Conservation (phyloP, 2,888 invertebrate genomes). For the Limnephilus lunatus region DNA sequence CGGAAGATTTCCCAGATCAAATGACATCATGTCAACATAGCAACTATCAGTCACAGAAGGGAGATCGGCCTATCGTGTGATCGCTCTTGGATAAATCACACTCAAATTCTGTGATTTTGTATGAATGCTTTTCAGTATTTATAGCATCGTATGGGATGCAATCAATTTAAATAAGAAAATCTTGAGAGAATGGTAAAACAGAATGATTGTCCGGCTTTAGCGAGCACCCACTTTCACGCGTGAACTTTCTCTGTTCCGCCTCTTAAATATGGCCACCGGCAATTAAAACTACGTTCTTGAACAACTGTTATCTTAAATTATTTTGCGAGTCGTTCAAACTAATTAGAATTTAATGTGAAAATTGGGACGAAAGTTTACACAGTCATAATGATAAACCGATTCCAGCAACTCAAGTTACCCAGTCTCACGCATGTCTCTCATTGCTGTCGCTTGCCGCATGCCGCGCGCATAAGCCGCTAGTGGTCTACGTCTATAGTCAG, state of each 20-base stretch:
- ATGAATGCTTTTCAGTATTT: background rate
- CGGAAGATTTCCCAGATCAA: background rate
- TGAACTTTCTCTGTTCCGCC: conserved; percentile 63
- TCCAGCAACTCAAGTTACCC: background rate
- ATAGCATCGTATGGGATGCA: background rate
- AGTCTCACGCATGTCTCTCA: background rate
- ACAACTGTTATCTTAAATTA: conserved; percentile 62
- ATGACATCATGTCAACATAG: background rate
- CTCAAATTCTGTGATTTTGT: background rate
- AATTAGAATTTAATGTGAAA: conserved; percentile 58
- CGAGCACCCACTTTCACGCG: conserved; percentile 57
- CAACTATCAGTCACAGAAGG: background rate
- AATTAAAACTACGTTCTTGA: conserved; percentile 61
- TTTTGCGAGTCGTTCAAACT: conserved; percentile 59
- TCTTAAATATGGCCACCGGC: conserved; percentile 58
- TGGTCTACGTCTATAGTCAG: too few relatives aligned
- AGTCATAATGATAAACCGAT: conserved; percentile 4
- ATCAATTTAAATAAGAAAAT: too few relatives aligned
- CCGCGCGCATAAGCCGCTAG: background rate
- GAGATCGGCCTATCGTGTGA: background rate
- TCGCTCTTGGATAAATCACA: background rate
- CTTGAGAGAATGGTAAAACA: background rate
- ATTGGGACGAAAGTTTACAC: conserved; percentile 63
- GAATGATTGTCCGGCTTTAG: conserved; percentile 15
- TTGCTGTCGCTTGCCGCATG: background rate